A percentile compares a stretch with the other conserved stretches of the same genome.
phyloP scores from a whole-genome alignment of 2,797 vertebrate genomes.

The Myiothlypis coronata region DNA sequence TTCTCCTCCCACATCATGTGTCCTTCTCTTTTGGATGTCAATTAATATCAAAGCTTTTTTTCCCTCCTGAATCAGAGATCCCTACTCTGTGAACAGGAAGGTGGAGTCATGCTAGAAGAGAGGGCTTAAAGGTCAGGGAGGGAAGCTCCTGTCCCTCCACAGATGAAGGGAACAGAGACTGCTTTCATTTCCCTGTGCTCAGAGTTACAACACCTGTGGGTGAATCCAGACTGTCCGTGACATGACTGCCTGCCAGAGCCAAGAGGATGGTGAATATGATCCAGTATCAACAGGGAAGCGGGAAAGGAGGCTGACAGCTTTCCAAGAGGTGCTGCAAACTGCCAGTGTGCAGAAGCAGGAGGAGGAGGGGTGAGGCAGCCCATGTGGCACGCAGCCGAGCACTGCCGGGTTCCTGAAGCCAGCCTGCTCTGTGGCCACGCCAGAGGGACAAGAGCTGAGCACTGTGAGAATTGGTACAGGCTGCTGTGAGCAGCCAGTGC shows the following conservation, averaged over 20 bases:
- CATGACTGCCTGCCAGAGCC: not conserved
- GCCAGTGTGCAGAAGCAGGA: not conserved
- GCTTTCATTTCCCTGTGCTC: not conserved
- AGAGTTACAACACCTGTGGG: not conserved
- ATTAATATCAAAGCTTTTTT: not conserved
- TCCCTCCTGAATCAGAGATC: not conserved
- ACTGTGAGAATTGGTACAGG: not conserved
- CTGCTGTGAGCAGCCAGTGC: not conserved
- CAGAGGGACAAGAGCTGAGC: not conserved
- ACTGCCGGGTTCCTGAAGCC: fast-evolving
- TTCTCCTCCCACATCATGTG: not conserved
- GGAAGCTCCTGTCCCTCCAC: not conserved
- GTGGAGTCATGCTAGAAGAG: not conserved
- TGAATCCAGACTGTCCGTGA: not conserved
- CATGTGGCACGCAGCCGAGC: fast-evolving
- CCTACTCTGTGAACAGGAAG: not conserved
- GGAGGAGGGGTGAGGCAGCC: not conserved
- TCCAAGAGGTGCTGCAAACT: not conserved
- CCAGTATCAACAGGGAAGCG: constrained; percentile 16
- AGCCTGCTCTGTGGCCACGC: not conserved
- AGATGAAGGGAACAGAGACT: not conserved
- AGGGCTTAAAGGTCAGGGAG: not conserved
- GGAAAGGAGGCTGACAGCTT: not conserved
- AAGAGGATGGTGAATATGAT: not conserved
- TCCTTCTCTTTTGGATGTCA: not conserved